Conservation (phyloP, 2,888 invertebrate species). For the Nomada ferruginata region DNA sequence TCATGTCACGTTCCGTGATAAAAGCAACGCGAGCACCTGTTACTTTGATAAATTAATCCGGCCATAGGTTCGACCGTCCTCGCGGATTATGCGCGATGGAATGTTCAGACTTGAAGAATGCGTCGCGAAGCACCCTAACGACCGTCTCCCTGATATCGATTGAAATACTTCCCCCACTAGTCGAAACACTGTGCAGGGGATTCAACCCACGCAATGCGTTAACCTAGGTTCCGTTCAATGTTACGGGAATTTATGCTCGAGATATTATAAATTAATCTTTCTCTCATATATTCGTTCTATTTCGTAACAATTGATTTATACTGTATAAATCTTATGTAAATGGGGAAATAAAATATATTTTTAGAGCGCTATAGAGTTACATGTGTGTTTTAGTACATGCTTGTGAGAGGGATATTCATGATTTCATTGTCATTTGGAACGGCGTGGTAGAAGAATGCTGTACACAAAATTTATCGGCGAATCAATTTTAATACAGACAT, state of each 20-base stretch:
- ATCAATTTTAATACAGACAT: no score
- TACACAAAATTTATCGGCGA: no score
- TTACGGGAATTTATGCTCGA: neutral
- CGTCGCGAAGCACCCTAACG: conserved; percentile 61
- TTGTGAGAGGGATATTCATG: no score
- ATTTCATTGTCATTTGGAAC: no score
- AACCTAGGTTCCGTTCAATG: neutral
- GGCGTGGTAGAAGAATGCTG: no score
- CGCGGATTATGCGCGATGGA: conserved; percentile 54
- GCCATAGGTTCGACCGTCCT: conserved; percentile 19
- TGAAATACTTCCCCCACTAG: conserved; percentile 53
- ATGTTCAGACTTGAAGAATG: conserved; percentile 59
- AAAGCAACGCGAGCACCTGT: conserved; percentile 61
- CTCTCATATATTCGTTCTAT: neutral
- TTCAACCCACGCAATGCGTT: conserved; percentile 34
- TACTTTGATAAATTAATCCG: conserved; percentile 64
- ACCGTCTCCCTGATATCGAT: conserved; percentile 66
- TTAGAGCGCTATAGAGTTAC: no score
- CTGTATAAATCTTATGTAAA: no score
- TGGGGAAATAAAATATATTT: no score
- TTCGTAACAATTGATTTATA: neutral
- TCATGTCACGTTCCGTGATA: conserved; percentile 53
- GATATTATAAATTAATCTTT: neutral
- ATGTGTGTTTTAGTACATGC: no score
- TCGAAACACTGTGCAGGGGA: conserved; percentile 25